A percentile compares a stretch with the other conserved stretches of the same genome.
phyloP scores from a whole-genome alignment of 2,888 invertebrate genomes.

The Noctua comes region DNA sequence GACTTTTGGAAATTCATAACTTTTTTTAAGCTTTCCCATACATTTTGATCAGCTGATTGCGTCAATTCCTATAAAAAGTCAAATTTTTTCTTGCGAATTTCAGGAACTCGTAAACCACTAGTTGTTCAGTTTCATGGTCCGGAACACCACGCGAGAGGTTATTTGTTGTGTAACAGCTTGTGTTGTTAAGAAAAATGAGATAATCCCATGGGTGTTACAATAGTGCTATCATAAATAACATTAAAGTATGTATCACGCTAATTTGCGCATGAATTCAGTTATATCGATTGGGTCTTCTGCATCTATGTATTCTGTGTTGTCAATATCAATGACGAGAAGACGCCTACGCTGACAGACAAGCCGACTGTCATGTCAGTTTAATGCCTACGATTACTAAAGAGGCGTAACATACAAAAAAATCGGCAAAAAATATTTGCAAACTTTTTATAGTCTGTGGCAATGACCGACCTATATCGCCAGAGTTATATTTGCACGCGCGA shows the following conservation, averaged over 20 bases:
- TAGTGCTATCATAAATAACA: not conserved
- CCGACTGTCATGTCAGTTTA: slow-evolving; percentile 49
- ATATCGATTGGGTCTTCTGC: slow-evolving; percentile 19
- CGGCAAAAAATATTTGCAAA: slow-evolving; percentile 25
- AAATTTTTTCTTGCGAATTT: too few species aligned
- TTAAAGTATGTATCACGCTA: not conserved
- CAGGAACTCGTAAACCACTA: too few species aligned
- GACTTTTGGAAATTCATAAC: too few species aligned
- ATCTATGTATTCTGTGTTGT: not conserved
- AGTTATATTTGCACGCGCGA: not conserved
- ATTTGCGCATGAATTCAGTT: not conserved
- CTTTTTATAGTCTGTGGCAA: slow-evolving; percentile 29
- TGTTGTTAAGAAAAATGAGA: not conserved
- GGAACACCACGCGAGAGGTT: too few species aligned
- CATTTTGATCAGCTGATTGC: too few species aligned
- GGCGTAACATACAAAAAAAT: slow-evolving; percentile 31
- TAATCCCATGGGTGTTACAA: not conserved
- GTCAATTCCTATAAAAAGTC: too few species aligned
- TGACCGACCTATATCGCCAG: slow-evolving; percentile 59
- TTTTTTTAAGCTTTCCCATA: too few species aligned
- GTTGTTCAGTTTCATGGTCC: too few species aligned
- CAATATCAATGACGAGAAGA: slow-evolving; percentile 36
- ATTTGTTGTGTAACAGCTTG: too few species aligned
- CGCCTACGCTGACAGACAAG: slow-evolving; percentile 58
- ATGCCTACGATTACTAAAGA: slow-evolving; percentile 41